A percentile compares a stretch with the other conserved stretches of the same genome.
These are phyloP conservation scores for Nansenia antarctica DNA, from an alignment of 2,113 vertebrate species.

Conservation along the genomic window DNA sequence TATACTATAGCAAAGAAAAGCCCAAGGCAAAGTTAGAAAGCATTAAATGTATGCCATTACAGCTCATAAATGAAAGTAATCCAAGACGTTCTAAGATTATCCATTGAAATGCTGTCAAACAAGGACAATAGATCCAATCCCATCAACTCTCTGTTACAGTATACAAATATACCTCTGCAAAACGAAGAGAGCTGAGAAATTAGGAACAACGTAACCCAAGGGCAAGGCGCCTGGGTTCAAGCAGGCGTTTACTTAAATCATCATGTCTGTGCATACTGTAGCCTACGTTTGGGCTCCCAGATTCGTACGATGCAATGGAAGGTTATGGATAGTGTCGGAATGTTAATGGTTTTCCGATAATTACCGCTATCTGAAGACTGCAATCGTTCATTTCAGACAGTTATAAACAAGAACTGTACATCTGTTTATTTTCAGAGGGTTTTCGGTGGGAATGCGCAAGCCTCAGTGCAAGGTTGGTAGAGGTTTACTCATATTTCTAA, in stretches of 20 bases:
- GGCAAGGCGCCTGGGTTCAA: slow-evolving; percentile 61
- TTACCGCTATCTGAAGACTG: slow-evolving; percentile 68
- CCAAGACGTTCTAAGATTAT: slow-evolving; percentile 72
- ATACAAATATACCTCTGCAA: slow-evolving; percentile 63
- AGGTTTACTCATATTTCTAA: slow-evolving; percentile 41
- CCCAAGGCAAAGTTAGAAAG: slow-evolving; percentile 75
- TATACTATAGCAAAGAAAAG: slow-evolving; percentile 62
- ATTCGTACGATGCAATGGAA: slow-evolving; percentile 16
- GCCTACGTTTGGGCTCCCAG: slow-evolving; percentile 47
- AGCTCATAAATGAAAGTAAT: slow-evolving; percentile 72
- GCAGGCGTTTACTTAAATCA: slow-evolving; percentile 50
- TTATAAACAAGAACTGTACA: slow-evolving; percentile 63
- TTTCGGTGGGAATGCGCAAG: slow-evolving; percentile 36
- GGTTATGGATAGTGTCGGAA: slow-evolving; percentile 70
- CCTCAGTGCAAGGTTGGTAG: slow-evolving; percentile 41
- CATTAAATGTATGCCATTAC: slow-evolving; percentile 74
- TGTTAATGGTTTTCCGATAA: slow-evolving; percentile 75
- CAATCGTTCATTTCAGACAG: slow-evolving; percentile 63
- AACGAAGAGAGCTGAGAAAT: slow-evolving; percentile 14
- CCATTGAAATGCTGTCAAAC: slow-evolving; percentile 69
- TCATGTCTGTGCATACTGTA: slow-evolving; percentile 43
- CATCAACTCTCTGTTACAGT: slow-evolving; percentile 51
- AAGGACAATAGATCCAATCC: slow-evolving; percentile 63
- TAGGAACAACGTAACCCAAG: slow-evolving; percentile 61
- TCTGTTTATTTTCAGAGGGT: slow-evolving; percentile 74